phyloP scores from a whole-genome alignment of 1,140 invertebrate genomes.

The Kradibia gibbosae region DNA sequence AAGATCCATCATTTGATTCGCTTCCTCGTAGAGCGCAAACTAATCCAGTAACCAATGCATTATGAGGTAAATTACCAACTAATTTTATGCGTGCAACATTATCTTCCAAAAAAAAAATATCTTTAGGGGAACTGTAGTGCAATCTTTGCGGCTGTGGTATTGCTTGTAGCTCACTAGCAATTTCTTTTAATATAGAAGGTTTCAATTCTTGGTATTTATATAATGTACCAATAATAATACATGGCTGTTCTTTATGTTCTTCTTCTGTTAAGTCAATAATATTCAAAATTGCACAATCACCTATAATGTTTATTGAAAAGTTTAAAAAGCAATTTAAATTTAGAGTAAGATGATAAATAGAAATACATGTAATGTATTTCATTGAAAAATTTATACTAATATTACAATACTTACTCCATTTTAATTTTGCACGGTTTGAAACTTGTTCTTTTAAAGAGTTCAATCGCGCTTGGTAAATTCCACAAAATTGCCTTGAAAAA shows the following conservation, averaged over 20 bases:
- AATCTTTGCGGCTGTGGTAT: constrained; percentile 81
- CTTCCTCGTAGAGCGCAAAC: constrained; percentile 83
- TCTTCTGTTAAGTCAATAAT: constrained; percentile 61
- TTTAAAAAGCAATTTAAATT: too few relatives aligned
- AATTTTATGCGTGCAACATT: constrained; percentile 89
- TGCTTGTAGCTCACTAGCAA: constrained; percentile 89
- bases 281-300: constrained; percentile 54
- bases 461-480: constrained; percentile 88
- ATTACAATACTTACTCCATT: constrained; percentile 75
- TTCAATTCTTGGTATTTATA: constrained; percentile 94
- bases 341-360: too few relatives aligned
- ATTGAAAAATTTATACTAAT: not conserved
- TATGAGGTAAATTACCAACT: constrained; percentile 76
- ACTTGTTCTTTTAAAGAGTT: constrained; percentile 78
- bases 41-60: constrained; percentile 82
- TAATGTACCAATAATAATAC: constrained; percentile 90
- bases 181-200: constrained; percentile 93
- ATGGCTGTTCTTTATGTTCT: constrained; percentile 69
- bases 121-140: constrained; percentile 79
- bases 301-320: too few relatives aligned
- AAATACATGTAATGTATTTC: not conserved
- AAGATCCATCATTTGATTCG: constrained; percentile 65
- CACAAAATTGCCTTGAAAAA: constrained; percentile 87
- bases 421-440: constrained; percentile 71
- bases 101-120: constrained; percentile 92